Percentiles rank a stretch among this genome's conserved stretches.
Evolutionary conservation across 2,113 vertebrate species (phyloP).

Genomic region (Psittacara wagleri): DNA sequence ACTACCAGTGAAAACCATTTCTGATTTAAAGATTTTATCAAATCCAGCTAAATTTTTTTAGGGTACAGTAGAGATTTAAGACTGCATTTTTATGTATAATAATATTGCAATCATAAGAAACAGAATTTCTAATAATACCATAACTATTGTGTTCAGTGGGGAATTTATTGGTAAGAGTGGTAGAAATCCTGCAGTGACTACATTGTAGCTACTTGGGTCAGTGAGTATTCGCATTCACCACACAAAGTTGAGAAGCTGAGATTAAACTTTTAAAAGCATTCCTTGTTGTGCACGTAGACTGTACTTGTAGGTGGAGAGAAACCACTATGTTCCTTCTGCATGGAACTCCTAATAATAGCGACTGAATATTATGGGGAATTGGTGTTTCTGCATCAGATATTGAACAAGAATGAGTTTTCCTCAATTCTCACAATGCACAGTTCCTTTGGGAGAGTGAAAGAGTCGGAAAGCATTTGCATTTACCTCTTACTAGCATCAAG

Average conservation of each 20-base stretch:
- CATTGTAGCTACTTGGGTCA: not conserved
- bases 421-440: not conserved
- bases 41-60: not conserved
- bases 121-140: not conserved
- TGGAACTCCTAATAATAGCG: not conserved
- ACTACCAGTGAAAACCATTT: not conserved
- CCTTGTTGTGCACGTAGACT: not conserved
- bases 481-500: not conserved
- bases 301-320: not conserved
- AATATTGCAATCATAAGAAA: not conserved
- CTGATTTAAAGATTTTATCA: not conserved
- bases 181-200: not conserved
- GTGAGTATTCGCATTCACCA: not conserved
- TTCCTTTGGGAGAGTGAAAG: not conserved
- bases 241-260: not conserved
- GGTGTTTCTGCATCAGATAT: not conserved
- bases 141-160: not conserved
- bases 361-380: not conserved
- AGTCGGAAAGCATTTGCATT: not conserved
- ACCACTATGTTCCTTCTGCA: not conserved
- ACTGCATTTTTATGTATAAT: not conserved
- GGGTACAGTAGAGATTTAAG: not conserved
- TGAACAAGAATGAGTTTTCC: not conserved
- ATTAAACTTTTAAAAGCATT: not conserved
- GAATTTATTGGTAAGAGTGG: not conserved